Percentiles rank a stretch among this genome's conserved stretches.
These are phyloP conservation scores for Bolborhynchus lineola DNA, from an alignment of 2,113 vertebrate genomes.

Conservation along the genomic window DNA sequence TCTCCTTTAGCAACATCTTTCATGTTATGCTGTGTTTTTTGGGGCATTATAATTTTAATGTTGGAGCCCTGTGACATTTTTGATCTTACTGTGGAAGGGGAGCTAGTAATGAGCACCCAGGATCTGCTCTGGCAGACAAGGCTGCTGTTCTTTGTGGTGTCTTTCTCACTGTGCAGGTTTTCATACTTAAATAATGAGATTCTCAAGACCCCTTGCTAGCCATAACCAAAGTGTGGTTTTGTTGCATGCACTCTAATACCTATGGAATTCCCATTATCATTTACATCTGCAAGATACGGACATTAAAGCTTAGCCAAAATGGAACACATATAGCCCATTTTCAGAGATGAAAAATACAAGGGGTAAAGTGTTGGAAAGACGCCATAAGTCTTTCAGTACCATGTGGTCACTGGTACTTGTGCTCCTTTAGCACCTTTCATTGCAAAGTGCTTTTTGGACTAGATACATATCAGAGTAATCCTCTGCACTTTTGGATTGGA, in stretches of 20 bases:
- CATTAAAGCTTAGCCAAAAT: background rate
- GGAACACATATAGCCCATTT: background rate
- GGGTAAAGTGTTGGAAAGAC: background rate
- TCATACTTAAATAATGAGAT: background rate
- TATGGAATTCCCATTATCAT: background rate
- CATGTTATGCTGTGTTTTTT: conserved; percentile 24
- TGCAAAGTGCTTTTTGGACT: background rate
- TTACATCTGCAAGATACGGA: background rate
- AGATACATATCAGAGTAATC: background rate
- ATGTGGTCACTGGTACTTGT: background rate
- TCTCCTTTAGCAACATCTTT: background rate
- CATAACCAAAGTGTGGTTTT: background rate
- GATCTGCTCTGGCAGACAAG: conserved; percentile 15
- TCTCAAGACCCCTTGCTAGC: background rate
- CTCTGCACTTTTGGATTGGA: background rate
- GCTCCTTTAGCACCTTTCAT: background rate
- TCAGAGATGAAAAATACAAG: background rate
- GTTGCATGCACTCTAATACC: background rate
- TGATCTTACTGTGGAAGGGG: conserved; percentile 32
- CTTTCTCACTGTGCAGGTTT: background rate
- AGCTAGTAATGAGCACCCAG: background rate
- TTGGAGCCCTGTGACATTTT: background rate
- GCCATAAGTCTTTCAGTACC: background rate
- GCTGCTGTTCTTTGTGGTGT: background rate
- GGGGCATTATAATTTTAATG: conserved; percentile 35